phyloP scores from a whole-genome alignment of 2,113 vertebrate species.

The Neolamprologus cancellatus region DNA sequence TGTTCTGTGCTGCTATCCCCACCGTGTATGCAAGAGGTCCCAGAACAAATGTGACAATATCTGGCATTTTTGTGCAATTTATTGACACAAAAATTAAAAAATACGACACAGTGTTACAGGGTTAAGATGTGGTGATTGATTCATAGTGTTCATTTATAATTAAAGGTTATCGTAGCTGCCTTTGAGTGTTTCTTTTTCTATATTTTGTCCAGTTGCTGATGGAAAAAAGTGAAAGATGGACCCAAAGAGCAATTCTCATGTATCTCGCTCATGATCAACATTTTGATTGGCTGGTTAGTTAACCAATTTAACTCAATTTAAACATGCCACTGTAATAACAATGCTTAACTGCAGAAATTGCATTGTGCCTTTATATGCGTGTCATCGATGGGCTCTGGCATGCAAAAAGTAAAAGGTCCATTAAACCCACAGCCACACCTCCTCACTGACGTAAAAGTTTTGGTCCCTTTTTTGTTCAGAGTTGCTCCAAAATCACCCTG shows the following conservation, averaged over 20 bases:
- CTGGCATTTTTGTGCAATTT: not conserved
- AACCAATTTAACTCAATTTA: not conserved
- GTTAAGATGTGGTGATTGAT: not conserved
- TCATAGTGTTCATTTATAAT: not conserved
- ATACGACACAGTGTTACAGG: not conserved
- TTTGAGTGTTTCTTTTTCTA: not conserved
- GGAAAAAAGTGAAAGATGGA: not conserved
- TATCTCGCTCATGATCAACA: not conserved
- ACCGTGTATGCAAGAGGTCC: rapidly evolving
- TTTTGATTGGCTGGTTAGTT: not conserved
- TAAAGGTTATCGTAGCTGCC: not conserved
- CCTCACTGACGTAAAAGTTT: rapidly evolving
- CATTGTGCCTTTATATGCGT: not conserved
- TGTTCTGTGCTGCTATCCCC: not conserved
- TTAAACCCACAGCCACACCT: not conserved
- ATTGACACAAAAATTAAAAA: not conserved
- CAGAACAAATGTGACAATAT: not conserved
- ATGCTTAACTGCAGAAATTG: not conserved
- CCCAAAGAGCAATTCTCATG: not conserved
- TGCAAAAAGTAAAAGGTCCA: not conserved
- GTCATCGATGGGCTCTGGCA: not conserved
- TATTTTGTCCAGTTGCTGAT: not conserved
- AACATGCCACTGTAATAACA: not conserved
- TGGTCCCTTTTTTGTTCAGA: not conserved
- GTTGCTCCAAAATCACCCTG: not conserved